Percentiles rank a stretch among this genome's conserved stretches.
Evolutionary conservation across 2,888 invertebrate genomes (phyloP).

Genomic region (Melanostoma mellinum): DNA sequence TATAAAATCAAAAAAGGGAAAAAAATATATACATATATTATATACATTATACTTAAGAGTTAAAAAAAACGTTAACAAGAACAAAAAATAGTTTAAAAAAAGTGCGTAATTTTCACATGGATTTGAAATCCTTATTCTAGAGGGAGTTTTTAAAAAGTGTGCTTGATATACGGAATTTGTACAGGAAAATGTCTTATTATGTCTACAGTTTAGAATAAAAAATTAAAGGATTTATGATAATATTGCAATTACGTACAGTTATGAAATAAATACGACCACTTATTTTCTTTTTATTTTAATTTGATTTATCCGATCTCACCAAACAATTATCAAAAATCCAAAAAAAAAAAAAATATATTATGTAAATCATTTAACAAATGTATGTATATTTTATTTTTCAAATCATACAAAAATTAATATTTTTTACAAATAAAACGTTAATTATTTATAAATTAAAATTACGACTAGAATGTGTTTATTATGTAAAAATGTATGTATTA

Average conservation of each 20-base stretch:
- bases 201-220: slow-evolving; percentile 40
- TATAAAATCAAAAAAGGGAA: slow-evolving; percentile 46
- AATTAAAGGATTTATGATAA: slow-evolving; percentile 30
- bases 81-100: slow-evolving; percentile 37
- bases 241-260: slow-evolving; percentile 70
- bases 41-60: slow-evolving; percentile 24
- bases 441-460: slow-evolving; percentile 67
- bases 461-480: slow-evolving; percentile 53
- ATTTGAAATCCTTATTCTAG: slow-evolving; percentile 64
- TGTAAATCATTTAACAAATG: slow-evolving; percentile 37
- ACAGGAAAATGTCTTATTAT: slow-evolving; percentile 68
- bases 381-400: slow-evolving; percentile 40
- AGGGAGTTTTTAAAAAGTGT: slow-evolving; percentile 46
- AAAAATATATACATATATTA: slow-evolving; percentile 16
- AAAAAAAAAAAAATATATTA: slow-evolving; percentile 39
- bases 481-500: slow-evolving; percentile 36
- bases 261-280: slow-evolving; percentile 61
- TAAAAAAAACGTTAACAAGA: slow-evolving; percentile 41
- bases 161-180: slow-evolving; percentile 69
- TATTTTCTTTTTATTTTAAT: slow-evolving; percentile 53
- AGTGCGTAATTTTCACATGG: slow-evolving; percentile 67
- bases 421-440: slow-evolving; percentile 61
- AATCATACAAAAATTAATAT: slow-evolving; percentile 46
- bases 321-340: slow-evolving; percentile 20
- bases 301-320: slow-evolving; percentile 67